Conservation (phyloP, 2,113 vertebrate species). For the Ophiodon elongatus region DNA sequence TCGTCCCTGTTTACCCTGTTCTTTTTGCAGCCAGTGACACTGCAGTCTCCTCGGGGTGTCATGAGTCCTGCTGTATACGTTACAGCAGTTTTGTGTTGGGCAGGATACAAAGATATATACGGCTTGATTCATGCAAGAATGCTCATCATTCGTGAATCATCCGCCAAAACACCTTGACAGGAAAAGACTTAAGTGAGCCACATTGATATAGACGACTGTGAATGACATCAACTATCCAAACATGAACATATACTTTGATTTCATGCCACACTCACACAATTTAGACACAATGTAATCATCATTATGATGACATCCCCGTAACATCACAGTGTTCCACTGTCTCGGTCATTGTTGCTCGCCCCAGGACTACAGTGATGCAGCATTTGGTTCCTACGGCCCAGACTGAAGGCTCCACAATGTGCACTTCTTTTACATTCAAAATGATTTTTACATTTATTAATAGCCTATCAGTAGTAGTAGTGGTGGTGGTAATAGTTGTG, state of each 20-base stretch:
- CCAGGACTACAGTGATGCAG: constrained; percentile 39
- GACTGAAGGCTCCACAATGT: constrained; percentile 4
- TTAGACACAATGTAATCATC: constrained; percentile 12
- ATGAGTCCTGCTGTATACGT: background rate
- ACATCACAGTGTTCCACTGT: constrained; percentile 26
- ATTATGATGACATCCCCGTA: background rate
- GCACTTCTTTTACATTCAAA: background rate
- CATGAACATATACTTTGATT: background rate
- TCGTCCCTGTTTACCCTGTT: constrained; percentile 23
- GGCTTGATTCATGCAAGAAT: background rate
- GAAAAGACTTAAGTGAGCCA: background rate
- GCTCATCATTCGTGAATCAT: background rate
- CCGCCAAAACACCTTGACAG: background rate
- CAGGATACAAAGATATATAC: background rate
- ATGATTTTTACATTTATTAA: background rate
- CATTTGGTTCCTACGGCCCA: constrained; percentile 40
- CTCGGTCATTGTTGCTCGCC: constrained; percentile 19
- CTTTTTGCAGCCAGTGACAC: constrained; percentile 31
- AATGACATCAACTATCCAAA: background rate
- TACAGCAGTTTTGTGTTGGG: background rate
- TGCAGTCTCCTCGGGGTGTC: constrained; percentile 20
- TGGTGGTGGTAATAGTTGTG: background rate
- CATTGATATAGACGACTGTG: background rate
- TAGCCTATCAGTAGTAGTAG: background rate
- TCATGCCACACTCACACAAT: background rate